Evolutionary conservation across 2,888 invertebrate species (phyloP), one percentile per base, ranked within the genome.

Genomic region (Brenthis ino): DNA sequence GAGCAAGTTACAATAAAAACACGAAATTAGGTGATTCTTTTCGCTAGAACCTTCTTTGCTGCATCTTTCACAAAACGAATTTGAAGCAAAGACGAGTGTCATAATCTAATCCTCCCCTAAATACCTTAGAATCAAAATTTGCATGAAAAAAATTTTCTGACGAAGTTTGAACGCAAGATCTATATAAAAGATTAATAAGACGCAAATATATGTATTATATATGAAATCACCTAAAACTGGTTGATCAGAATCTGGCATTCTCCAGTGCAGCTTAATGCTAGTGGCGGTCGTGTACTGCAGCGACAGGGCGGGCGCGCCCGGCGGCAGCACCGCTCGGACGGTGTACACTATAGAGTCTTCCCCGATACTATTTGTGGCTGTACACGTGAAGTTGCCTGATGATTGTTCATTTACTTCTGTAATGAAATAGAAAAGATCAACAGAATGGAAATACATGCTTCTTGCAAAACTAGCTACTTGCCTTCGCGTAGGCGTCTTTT

Each of bases 271-370:
- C 77, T 95, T 94, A 79, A 96, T 94, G 80, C 95, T 95, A 71
- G 95, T 95, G n/a, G 95, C 93, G 12, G 96, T 96, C 63, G 95
- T 95, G 84, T 96, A 96, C 80, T 96, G 95, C 14, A 96, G 93
- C 65, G 95, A 95, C 64, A 97, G 92, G 67, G 93, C 90, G 0
- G 97, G 96, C 53, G 96, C 93, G 64, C 93, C 93, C 0, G 97
- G 97, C 37, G 96, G 95, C 84, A 96, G 93, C 79, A 97, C 94
- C 0, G 96, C 96, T 64, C 95, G 93, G 74, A 98, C 94, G 56
- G 95, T 94, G 85, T 97, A 97, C 66, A 95, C 95, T 71, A 98
- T 95, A 74, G 96, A 95, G 86, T 98, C 98, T 77, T 95, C 96
- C 14, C 98, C 98, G 78, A 96, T 95, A 47, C 95, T 93, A 91